These are phyloP conservation scores for Drosophila bocki DNA, from an alignment of 1,140 invertebrate species.

Conservation along the genomic window DNA sequence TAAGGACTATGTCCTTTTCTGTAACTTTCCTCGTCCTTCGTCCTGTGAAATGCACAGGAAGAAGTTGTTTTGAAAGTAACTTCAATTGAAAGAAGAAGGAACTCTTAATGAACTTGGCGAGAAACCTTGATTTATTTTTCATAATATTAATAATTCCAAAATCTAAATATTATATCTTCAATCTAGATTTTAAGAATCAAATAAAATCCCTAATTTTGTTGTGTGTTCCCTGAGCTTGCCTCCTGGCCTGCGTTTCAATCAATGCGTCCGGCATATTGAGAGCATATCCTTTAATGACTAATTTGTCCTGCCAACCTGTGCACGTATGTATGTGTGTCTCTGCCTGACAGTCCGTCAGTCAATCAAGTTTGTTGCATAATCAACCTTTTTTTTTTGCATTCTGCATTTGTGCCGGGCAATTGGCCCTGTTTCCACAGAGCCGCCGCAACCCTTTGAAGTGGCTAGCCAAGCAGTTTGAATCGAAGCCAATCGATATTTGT, in stretches of 20 bases:
- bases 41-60: conserved; percentile 10
- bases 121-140: not conserved
- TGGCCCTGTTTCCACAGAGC: conserved; percentile 38
- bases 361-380: conserved; percentile 48
- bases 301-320: conserved; percentile 53
- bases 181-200: not conserved
- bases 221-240: conserved; percentile 29
- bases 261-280: conserved; percentile 44
- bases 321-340: not conserved
- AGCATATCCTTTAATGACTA: conserved; percentile 72
- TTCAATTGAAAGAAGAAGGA: not conserved
- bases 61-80: not conserved
- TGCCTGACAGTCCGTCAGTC: conserved; percentile 33
- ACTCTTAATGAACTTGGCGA: too few relatives aligned
- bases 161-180: not conserved
- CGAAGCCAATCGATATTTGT: conserved; percentile 75
- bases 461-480: conserved; percentile 11
- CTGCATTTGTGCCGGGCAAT: conserved; percentile 64
- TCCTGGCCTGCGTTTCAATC: conserved; percentile 24
- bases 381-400: conserved; percentile 46
- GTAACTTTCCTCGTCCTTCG: conserved; percentile 11
- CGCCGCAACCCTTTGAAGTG: conserved; percentile 15
- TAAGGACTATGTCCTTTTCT: conserved; percentile 28
- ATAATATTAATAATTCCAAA: not conserved
- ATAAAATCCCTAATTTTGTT: not conserved